phyloP scores from a whole-genome alignment of 2,888 invertebrate genomes.

The Caenorhabditis imperialis region DNA sequence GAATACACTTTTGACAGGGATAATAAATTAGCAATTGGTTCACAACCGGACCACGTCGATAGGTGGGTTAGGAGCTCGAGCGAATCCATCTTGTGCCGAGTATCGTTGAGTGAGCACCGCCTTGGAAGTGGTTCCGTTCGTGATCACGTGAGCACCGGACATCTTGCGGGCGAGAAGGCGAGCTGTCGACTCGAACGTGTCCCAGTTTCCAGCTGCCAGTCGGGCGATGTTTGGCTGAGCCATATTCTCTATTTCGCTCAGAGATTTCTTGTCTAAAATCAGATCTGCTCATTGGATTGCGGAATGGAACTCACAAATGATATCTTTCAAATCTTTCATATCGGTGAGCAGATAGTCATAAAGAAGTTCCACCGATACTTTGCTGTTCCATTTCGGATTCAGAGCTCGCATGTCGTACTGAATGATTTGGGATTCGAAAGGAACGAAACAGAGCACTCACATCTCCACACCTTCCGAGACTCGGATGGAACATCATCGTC shows the following conservation, averaged over 20 bases:
- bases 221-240: conserved; percentile 17
- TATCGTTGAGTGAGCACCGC: background rate
- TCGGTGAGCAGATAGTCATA: background rate
- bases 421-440: background rate
- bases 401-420: conserved; percentile 15
- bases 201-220: conserved; percentile 11
- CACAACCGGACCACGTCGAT: conserved; percentile 3
- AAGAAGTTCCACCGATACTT: background rate
- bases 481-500: conserved; percentile 98
- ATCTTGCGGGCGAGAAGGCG: background rate
- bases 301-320: conserved; percentile 14
- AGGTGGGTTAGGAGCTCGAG: background rate
- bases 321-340: conserved; percentile 82
- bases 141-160: conserved; percentile 3
- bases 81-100: background rate
- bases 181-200: conserved; percentile 93
- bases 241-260: conserved; percentile 7
- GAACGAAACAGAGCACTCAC: conserved; percentile 11
- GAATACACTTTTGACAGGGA: background rate
- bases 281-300: too few species aligned
- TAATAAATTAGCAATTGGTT: background rate
- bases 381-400: background rate
- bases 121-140: background rate
- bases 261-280: background rate
- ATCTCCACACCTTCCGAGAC: conserved; percentile 95